A percentile compares a stretch with the other conserved stretches of the same genome.
phyloP scores from a whole-genome alignment of 2,113 vertebrate genomes.

The Psettodes erumei region DNA sequence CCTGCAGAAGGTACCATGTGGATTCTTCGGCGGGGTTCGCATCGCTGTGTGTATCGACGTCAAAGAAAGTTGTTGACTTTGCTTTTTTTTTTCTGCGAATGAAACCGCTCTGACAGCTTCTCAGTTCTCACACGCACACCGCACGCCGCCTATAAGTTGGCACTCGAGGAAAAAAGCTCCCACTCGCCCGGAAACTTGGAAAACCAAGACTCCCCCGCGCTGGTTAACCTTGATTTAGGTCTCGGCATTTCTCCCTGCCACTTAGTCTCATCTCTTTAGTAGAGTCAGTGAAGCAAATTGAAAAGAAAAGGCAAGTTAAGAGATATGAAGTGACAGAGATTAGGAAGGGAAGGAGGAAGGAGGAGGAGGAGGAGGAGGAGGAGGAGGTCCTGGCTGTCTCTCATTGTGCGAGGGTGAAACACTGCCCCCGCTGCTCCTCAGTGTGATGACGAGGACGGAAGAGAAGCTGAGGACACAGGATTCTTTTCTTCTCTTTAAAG shows the following conservation, averaged over 20 bases:
- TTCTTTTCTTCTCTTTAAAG: neutral
- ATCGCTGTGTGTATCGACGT: slow-evolving; percentile 2
- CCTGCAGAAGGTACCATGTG: slow-evolving; percentile 12
- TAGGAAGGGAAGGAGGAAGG: neutral
- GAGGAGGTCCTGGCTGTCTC: too few relatives aligned
- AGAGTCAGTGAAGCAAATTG: slow-evolving; percentile 5
- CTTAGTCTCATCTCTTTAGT: slow-evolving; percentile 7
- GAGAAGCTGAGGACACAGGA: slow-evolving; percentile 7
- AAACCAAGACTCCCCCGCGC: neutral
- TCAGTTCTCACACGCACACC: slow-evolving; percentile 12
- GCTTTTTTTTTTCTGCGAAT: slow-evolving; percentile 11
- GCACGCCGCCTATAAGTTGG: neutral
- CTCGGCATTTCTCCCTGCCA: neutral
- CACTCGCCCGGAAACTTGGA: neutral
- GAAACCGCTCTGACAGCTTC: slow-evolving; percentile 10
- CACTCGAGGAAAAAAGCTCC: neutral
- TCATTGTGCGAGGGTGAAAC: neutral
- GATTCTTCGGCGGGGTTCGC: slow-evolving; percentile 18
- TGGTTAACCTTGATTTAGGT: slow-evolving; percentile 17
- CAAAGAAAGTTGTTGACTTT: slow-evolving; percentile 25
- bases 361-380: too few relatives aligned
- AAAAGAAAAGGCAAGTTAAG: slow-evolving; percentile 1
- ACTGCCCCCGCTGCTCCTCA: too few relatives aligned
- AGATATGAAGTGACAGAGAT: neutral
- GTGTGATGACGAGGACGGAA: neutral